Conservation (phyloP, 2,888 invertebrate genomes). For the Rotaria sp. region DNA sequence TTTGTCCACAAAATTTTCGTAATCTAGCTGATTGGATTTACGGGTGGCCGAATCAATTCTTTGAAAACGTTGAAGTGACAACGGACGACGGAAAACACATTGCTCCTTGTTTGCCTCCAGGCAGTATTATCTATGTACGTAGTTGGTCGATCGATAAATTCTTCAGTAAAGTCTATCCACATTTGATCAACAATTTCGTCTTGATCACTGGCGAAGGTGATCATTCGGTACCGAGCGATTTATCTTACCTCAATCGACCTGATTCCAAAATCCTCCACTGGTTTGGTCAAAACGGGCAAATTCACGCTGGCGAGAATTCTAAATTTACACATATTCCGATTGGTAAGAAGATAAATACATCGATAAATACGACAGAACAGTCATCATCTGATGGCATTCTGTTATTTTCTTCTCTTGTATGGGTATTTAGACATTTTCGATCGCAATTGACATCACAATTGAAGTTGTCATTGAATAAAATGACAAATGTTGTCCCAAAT, state of each 20-base stretch:
- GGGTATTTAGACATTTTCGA: too few species aligned
- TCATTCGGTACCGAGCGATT: background rate
- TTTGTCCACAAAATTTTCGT: conserved; percentile 13
- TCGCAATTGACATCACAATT: too few species aligned
- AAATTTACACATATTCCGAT: background rate
- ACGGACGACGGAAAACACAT: background rate
- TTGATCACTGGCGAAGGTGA: background rate
- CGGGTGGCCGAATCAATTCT: background rate
- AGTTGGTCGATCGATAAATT: background rate
- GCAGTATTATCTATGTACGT: conserved; percentile 7
- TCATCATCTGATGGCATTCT: too few species aligned
- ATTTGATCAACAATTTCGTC: background rate
- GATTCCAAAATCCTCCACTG: conserved; percentile 26
- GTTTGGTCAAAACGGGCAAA: background rate
- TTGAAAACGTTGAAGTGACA: background rate
- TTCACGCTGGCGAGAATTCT: background rate
- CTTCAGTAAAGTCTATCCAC: background rate
- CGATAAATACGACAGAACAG: too few species aligned
- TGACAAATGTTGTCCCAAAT: too few species aligned
- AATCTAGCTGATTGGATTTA: conserved; percentile 8
- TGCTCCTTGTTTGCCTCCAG: background rate
- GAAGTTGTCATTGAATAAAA: too few species aligned
- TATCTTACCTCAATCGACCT: background rate
- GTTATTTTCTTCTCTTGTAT: too few species aligned
- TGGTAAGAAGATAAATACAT: background rate